phyloP scores from a whole-genome alignment of 2,797 vertebrate species.

The Rhincodon typus region DNA sequence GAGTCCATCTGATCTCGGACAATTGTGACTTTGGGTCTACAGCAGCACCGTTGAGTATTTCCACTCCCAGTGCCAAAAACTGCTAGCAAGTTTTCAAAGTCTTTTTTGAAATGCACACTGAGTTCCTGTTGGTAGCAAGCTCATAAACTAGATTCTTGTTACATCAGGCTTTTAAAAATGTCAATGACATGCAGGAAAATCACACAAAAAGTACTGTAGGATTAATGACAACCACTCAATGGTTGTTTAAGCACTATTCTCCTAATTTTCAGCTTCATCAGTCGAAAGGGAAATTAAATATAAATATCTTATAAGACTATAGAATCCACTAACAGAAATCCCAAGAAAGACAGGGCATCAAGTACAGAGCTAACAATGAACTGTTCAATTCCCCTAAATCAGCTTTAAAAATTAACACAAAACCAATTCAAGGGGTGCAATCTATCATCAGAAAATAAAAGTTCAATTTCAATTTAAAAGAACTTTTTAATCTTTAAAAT shows the following conservation, averaged over 20 bases:
- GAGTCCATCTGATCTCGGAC: background rate
- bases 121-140: background rate
- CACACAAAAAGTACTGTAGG: background rate
- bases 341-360: background rate
- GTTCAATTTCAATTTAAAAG: background rate
- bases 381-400: background rate
- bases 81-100: background rate
- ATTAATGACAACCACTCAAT: background rate
- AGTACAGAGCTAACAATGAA: background rate
- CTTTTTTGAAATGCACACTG: background rate
- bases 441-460: background rate
- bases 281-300: background rate
- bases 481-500: background rate
- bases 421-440: background rate
- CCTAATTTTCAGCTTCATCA: background rate
- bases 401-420: background rate
- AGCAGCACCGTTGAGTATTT: background rate
- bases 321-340: background rate
- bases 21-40: background rate
- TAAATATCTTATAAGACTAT: background rate
- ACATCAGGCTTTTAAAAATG: background rate
- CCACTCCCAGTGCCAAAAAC: background rate
- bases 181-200: background rate
- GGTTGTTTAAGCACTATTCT: background rate
- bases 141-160: background rate